Evolutionary conservation across 2,888 invertebrate genomes (phyloP).

Genomic region (Incurvaria masculella): DNA sequence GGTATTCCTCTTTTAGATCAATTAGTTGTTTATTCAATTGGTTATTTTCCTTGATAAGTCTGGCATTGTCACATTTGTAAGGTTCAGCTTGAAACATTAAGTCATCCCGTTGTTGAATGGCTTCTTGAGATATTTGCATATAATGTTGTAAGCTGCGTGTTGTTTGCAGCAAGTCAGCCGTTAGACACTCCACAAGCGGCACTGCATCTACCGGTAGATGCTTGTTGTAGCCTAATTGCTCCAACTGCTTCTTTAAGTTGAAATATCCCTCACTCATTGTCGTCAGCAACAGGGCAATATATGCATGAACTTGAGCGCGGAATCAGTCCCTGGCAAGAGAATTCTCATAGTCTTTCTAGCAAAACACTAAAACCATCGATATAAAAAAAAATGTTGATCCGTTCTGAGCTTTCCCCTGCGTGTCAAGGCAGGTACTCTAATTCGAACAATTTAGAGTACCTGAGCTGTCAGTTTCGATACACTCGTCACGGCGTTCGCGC

Average conservation of each 20-base stretch:
- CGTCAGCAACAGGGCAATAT: too few relatives aligned
- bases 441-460: too few relatives aligned
- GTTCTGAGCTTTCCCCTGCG: too few relatives aligned
- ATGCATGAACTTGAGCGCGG: too few relatives aligned
- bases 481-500: too few relatives aligned
- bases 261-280: conserved; percentile 46
- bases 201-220: conserved; percentile 71
- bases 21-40: conserved; percentile 65
- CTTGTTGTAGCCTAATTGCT: conserved; percentile 80
- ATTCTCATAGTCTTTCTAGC: too few relatives aligned
- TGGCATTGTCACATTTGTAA: conserved; percentile 77
- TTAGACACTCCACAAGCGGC: conserved; percentile 74
- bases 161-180: conserved; percentile 81
- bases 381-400: too few relatives aligned
- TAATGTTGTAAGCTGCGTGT: conserved; percentile 85
- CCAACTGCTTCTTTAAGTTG: conserved; percentile 64
- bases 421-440: too few relatives aligned
- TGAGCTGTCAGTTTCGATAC: too few relatives aligned
- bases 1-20: conserved; percentile 61
- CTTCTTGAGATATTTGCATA: conserved; percentile 70
- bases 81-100: conserved; percentile 72
- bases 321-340: too few relatives aligned
- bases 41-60: conserved; percentile 72
- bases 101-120: conserved; percentile 66
- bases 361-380: too few relatives aligned